Evolutionary conservation across 2,797 vertebrate species (phyloP), one percentile per base, ranked within the genome.

Genomic region (Urosaurus nigricauda): DNA sequence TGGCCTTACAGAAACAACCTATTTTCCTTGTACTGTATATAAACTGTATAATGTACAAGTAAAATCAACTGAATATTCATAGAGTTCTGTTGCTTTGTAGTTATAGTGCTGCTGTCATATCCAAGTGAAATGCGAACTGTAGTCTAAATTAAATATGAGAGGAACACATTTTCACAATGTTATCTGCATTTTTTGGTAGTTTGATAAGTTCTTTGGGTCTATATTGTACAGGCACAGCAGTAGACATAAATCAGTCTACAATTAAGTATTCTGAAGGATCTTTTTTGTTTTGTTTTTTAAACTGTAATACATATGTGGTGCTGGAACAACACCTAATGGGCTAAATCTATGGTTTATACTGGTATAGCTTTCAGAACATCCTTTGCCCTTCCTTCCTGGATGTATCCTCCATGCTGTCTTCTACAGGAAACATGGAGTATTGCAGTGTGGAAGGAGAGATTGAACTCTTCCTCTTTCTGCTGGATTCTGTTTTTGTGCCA

Each of bases 61-160:
- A 94, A 97, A 96, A 96, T 95, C 90, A 95, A 92, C 95, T 97
- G 96, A 97, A 97, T 97, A 97, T 97, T 97, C 97, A 97, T 97
- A 95, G 94, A 87, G 88, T 95, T 96, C 96, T 97, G 96, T 96
- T 93, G 83, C 96, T 94, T 96, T 71, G 5, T 95, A 96, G 93
- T 95, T 96, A 94, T 91, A 95, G 94, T 94, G 92, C 95, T 93
- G 91, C 92, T 95, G 83, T 91, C 90, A 87, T 94, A 92, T 95
- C 93, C 94, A 96, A 96, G 96, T 95, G 95, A 96, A 95, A 95
- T 11, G 17, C 96, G 95, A 94, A 96, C 92, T 94, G 90, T 95
- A 94, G 92, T 90, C 93, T 93, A 95, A 97, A 96, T 96, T 94
- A 93, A 95, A 93, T 87, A 4, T 84, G 78, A 88, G 92, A 94